These are phyloP conservation scores for Pseudochirops cupreus DNA, from an alignment of 2,797 vertebrate genomes.

Conservation along the genomic window DNA sequence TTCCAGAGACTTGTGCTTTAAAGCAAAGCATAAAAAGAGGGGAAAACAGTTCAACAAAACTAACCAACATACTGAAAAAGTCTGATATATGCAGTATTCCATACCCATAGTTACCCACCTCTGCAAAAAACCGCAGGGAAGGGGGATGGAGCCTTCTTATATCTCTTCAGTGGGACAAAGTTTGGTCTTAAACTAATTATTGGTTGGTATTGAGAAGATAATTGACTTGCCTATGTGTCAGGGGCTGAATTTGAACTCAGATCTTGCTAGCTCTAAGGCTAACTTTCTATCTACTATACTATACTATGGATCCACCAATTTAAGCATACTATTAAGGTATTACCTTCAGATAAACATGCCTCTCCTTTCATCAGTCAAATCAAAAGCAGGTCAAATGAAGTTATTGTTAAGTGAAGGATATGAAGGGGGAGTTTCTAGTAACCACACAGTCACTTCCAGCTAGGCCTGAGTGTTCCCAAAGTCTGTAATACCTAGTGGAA, in stretches of 20 bases:
- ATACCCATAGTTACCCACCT: not conserved
- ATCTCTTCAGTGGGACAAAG: not conserved
- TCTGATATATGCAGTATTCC: not conserved
- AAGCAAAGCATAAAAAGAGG: not conserved
- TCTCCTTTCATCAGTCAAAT: not conserved
- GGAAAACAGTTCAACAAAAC: not conserved
- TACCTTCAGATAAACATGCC: not conserved
- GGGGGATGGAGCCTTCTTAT: not conserved
- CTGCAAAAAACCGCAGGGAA: not conserved
- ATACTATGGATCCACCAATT: no score
- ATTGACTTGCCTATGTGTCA: not conserved
- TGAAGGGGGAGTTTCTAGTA: not conserved
- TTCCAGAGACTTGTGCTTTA: not conserved
- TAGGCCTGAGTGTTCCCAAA: not conserved
- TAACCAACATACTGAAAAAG: not conserved
- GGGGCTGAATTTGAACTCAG: not conserved
- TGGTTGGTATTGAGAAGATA: not conserved
- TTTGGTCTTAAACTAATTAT: not conserved
- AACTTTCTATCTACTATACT: not conserved
- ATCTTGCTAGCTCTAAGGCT: not conserved
- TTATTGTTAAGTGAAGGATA: not conserved
- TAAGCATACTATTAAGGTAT: not conserved
- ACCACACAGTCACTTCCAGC: not conserved
- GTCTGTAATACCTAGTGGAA: not conserved
- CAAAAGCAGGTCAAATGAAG: not conserved